Conservation (phyloP, 1,140 invertebrate species). For the Ceratina australensis region DNA sequence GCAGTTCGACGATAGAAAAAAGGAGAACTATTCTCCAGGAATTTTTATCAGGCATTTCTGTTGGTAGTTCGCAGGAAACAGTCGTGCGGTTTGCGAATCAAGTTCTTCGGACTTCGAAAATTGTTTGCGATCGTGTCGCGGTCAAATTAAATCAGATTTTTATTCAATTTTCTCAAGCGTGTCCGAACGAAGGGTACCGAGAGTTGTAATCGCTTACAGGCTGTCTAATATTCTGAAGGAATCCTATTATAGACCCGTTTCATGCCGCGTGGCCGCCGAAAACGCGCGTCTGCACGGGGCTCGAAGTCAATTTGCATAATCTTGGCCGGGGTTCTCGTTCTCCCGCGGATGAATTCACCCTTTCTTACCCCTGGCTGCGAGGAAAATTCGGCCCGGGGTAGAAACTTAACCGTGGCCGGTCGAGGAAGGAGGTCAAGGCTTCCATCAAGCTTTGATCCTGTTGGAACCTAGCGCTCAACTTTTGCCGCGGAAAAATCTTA, state of each 20-base stretch:
- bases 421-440: constrained; percentile 60
- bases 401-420: constrained; percentile 12
- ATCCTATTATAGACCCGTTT: constrained; percentile 22
- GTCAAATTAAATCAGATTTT: too few species aligned
- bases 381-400: constrained; percentile 27
- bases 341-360: constrained; percentile 14
- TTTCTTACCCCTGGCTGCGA: constrained; percentile 25
- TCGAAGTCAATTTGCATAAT: constrained; percentile 56
- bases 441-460: constrained; percentile 44
- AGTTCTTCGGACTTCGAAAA: too few species aligned
- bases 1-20: neutral
- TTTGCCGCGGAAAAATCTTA: constrained; percentile 56
- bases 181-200: neutral
- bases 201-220: constrained; percentile 13
- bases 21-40: constrained; percentile 2
- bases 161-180: too few species aligned
- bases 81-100: too few species aligned
- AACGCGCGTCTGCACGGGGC: constrained; percentile 41
- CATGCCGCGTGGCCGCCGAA: constrained; percentile 33
- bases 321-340: constrained; percentile 53
- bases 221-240: constrained; percentile 35
- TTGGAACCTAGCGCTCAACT: constrained; percentile 33
- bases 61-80: too few species aligned
- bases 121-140: too few species aligned
- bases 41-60: constrained; percentile 10